A percentile compares a stretch with the other conserved stretches of the same genome.
Conservation (phyloP, 1,140 invertebrate species). For the Drosophila paulistorum region DNA sequence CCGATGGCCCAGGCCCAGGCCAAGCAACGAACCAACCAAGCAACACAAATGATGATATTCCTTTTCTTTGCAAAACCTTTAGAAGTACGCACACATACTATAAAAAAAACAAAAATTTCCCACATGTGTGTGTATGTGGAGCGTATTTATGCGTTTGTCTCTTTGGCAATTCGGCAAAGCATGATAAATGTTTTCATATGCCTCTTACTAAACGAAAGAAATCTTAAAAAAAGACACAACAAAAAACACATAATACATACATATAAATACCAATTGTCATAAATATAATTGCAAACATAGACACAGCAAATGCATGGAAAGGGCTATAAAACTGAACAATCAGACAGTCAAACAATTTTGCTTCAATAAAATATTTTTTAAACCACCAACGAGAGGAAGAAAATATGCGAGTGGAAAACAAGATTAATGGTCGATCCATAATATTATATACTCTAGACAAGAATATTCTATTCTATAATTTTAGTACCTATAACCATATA, state of each 20-base stretch:
- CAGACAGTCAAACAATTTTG: background rate
- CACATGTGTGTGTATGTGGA: constrained; percentile 52
- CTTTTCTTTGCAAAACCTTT: constrained; percentile 11
- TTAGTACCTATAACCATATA: background rate
- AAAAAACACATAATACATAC: constrained; percentile 42
- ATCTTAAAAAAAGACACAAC: constrained; percentile 56
- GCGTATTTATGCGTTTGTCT: constrained; percentile 22
- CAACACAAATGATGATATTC: constrained; percentile 21
- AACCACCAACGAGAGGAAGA: background rate
- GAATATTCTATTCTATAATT: background rate
- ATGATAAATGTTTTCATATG: constrained; percentile 47
- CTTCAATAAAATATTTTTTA: constrained; percentile 33
- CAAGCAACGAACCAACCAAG: background rate
- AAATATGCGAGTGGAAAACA: background rate
- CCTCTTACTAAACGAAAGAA: constrained; percentile 63
- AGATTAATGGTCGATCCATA: background rate
- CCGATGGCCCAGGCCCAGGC: constrained; percentile 17
- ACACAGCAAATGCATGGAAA: constrained; percentile 13
- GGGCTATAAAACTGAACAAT: constrained; percentile 48
- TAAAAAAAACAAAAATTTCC: constrained; percentile 37
- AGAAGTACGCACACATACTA: constrained; percentile 36
- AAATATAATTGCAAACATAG: constrained; percentile 67
- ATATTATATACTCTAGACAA: background rate
- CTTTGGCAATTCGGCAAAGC: constrained; percentile 44
- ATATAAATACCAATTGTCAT: constrained; percentile 67